A percentile compares a stretch with the other conserved stretches of the same genome.
Evolutionary conservation across 2,113 vertebrate species (phyloP).

Genomic region (Petaurus breviceps): DNA sequence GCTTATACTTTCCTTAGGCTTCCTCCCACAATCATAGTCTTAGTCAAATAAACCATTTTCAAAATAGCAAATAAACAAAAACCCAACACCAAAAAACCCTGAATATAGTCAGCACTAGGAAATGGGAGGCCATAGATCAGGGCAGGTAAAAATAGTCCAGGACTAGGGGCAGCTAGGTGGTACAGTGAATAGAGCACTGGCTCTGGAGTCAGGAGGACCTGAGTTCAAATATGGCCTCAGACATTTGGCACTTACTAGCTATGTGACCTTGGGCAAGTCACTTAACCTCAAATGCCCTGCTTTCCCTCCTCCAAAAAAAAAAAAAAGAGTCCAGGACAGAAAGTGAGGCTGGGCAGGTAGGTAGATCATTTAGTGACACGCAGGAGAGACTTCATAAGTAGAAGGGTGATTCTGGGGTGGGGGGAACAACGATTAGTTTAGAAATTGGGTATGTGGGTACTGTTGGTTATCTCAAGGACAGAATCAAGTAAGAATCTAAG

Average conservation of each 20-base stretch:
- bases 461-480: not conserved
- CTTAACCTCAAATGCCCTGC: too few species aligned
- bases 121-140: constrained; percentile 7
- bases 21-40: not conserved
- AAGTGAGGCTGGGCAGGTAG: not conserved
- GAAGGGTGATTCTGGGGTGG: too few species aligned
- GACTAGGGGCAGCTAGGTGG: not conserved
- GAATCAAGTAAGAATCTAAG: not conserved
- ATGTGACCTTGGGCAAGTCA: too few species aligned
- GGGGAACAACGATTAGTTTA: not conserved
- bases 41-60: not conserved
- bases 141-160: constrained; percentile 22
- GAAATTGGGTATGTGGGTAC: not conserved
- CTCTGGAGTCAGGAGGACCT: too few species aligned
- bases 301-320: too few species aligned
- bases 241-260: too few species aligned
- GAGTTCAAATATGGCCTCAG: too few species aligned
- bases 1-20: not conserved
- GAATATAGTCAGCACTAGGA: not conserved
- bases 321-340: constrained; percentile 16
- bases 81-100: too few species aligned
- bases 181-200: too few species aligned
- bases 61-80: not conserved
- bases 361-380: not conserved
- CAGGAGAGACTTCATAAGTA: not conserved